Percentiles rank a stretch among this genome's conserved stretches.
phyloP scores from a whole-genome alignment of 2,888 invertebrate genomes.

The Brachyptera putata region DNA sequence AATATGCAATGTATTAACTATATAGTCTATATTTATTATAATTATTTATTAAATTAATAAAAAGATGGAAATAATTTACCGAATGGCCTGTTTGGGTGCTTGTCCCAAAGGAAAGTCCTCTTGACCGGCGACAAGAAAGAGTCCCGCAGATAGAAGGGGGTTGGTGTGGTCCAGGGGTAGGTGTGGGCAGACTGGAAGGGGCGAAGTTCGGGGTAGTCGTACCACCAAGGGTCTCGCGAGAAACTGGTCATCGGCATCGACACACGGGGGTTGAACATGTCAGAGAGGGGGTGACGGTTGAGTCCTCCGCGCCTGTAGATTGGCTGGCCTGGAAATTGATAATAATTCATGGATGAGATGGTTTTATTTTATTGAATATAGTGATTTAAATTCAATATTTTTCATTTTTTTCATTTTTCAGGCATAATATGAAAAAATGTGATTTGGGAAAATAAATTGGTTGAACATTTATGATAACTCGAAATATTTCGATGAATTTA shows the following conservation, averaged over 20 bases:
- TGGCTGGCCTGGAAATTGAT: conserved; percentile 60
- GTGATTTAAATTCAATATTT: too few relatives aligned
- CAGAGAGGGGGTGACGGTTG: conserved; percentile 53
- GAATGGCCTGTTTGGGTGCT: conserved; percentile 85
- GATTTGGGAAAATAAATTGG: too few relatives aligned
- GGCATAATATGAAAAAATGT: too few relatives aligned
- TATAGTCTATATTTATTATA: too few relatives aligned
- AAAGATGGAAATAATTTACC: too few relatives aligned
- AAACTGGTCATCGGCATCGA: conserved; percentile 73
- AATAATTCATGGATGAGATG: too few relatives aligned
- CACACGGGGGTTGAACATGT: conserved; percentile 76
- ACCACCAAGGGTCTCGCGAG: conserved; percentile 87
- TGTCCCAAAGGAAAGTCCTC: conserved; percentile 87
- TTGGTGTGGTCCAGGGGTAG: conserved; percentile 33
- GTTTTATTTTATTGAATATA: too few relatives aligned
- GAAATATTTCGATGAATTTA: too few relatives aligned
- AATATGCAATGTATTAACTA: too few relatives aligned
- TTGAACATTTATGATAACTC: too few relatives aligned
- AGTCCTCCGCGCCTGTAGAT: conserved; percentile 65
- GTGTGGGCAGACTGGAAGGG: conserved; percentile 63
- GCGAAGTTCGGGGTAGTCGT: conserved; percentile 74
- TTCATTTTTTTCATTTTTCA: too few relatives aligned
- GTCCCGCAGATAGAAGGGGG: conserved; percentile 73
- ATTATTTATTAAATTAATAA: too few relatives aligned
- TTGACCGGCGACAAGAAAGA: conserved; percentile 88